These are phyloP conservation scores for Capreolus pygargus DNA, from an alignment of 2,113 vertebrate genomes.

Conservation along the genomic window DNA sequence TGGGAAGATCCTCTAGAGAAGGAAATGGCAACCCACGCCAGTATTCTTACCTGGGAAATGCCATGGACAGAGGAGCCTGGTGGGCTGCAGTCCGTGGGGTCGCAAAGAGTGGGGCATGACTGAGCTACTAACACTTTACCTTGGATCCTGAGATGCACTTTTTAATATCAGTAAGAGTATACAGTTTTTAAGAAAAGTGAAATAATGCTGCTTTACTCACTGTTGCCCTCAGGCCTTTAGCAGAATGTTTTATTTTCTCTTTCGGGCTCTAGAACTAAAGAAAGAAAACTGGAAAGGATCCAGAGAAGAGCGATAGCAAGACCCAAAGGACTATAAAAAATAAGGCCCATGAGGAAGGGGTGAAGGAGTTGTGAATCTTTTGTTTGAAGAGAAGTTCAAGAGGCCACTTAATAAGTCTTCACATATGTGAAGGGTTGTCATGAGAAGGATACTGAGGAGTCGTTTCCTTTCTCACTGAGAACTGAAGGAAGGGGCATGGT, in stretches of 20 bases:
- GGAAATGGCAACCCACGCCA: not conserved
- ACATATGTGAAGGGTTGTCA: not conserved
- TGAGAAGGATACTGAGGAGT: not conserved
- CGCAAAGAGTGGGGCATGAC: not conserved
- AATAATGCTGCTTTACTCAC: not conserved
- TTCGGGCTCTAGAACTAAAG: not conserved
- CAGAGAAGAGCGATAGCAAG: not conserved
- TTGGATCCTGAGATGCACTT: not conserved
- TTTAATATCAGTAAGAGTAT: conserved; percentile 1
- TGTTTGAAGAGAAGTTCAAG: conserved; percentile 23
- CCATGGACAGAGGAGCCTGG: not conserved
- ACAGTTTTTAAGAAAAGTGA: not conserved
- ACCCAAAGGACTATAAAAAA: not conserved
- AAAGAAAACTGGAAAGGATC: not conserved
- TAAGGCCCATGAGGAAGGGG: not conserved
- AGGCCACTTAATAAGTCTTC: not conserved
- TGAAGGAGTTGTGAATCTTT: not conserved
- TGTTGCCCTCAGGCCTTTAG: not conserved
- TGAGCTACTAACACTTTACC: not conserved
- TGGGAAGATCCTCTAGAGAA: not conserved
- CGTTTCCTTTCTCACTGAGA: not conserved
- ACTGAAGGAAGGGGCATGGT: not conserved
- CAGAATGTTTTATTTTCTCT: not conserved
- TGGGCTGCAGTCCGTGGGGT: not conserved
- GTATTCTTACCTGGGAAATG: not conserved